A percentile compares a stretch with the other conserved stretches of the same genome.
phyloP scores from a whole-genome alignment of 92 coral and sea anemone species.

The Palythoa heliodiscus region DNA sequence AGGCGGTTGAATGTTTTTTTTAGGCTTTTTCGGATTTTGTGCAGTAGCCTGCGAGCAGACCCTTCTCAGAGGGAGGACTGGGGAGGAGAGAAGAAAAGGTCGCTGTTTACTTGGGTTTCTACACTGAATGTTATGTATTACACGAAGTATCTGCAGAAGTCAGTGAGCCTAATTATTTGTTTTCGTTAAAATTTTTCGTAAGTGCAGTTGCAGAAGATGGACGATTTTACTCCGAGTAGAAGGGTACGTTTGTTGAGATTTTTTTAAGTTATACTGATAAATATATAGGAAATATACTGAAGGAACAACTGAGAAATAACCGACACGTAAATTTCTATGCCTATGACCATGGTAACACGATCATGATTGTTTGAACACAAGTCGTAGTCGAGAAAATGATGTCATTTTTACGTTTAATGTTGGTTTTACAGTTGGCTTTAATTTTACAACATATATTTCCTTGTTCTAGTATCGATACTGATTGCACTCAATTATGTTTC shows the following conservation, averaged over 20 bases:
- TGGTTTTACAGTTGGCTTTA: background rate
- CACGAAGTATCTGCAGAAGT: background rate
- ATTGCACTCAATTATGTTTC: too few species aligned
- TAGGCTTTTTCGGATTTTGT: too few species aligned
- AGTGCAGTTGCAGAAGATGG: background rate
- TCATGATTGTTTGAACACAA: conserved; percentile 1
- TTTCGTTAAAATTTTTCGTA: background rate
- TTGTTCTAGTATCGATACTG: too few species aligned
- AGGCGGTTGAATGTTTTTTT: too few species aligned
- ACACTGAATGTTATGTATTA: background rate
- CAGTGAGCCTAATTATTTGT: background rate
- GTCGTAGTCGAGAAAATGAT: too few species aligned
- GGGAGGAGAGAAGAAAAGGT: too few species aligned
- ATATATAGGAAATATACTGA: background rate
- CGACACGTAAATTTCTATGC: background rate
- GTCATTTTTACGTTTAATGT: too few species aligned
- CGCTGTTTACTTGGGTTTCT: too few species aligned
- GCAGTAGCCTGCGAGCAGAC: too few species aligned
- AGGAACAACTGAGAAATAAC: background rate
- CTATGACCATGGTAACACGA: conserved; percentile 5
- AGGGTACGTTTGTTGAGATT: conserved; percentile 18
- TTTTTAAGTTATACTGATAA: background rate
- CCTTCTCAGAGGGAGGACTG: too few species aligned
- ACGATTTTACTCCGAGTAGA: conserved; percentile 32
- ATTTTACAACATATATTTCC: too few species aligned